Base-by-base conservation (phyloP, 2,888 invertebrate genomes). In the Elegia similella region DNA sequence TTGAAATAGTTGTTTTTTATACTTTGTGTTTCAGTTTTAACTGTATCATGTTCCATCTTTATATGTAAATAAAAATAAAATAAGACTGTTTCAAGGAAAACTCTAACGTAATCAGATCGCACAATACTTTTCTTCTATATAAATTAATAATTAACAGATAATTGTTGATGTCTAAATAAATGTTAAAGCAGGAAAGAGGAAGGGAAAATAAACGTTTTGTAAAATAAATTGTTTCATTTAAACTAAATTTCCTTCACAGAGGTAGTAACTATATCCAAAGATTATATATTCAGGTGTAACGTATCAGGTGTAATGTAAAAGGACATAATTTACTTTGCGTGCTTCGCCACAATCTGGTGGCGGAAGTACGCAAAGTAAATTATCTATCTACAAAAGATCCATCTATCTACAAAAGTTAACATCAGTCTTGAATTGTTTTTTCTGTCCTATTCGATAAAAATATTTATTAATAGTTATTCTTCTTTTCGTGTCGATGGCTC, bases 71-170 rank as follows among this genome's bases (percentile, higher is more conserved):
- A 64, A 61, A 64, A 73, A 76, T 80, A 76, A 73, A 70, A 75
- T 80, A 82, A 86, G 85, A 86, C 86, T 86, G 85, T 84, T 74
- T 68, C 72, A 78, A 68, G 74, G 75, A 72, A 79, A 75, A 66
- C 69, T 78, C 63, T 72, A 68, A 69, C 73, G 69, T 75, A 79
- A 74, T 75, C 78, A 76, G 72, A 76, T 78, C 85, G 85, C 85
- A 86, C 85, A 86, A 86, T 80, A 80, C 77, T 82, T 80, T 78
- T 77, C 81, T 80, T 81, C 79, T 82, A 78, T 80, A 73, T 70
- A 69, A 68, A 65, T 61, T 64, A 59, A 62, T 73, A 69, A 69
- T 65, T 70, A 74, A 71, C 68, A 73, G 67, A 72, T 71, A 72
- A 72, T 71, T 78, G 78, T 83, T 82, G 79, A 78, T 82, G 76